Evolutionary conservation across 2,797 vertebrate genomes (phyloP), one percentile per base, ranked within the genome.

Genomic region (Coilia nasus): DNA sequence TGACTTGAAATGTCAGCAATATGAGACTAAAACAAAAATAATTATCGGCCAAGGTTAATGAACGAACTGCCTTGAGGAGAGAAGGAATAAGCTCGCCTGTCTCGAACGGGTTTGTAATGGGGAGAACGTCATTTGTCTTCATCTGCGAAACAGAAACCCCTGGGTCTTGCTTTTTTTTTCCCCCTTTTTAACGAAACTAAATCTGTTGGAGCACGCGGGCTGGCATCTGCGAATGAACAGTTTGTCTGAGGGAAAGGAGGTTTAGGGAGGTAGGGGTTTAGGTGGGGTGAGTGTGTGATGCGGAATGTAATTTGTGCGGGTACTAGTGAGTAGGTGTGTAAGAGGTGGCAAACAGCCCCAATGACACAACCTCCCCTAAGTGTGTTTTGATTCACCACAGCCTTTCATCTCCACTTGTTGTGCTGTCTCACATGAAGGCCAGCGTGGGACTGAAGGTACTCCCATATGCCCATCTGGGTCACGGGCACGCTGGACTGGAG

Each of bases 11-110:
- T 94, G 94, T 94, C 94, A 94, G 94, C 92, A 94, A 94, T 94
- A 93, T 92, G 94, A 95, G 93, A 94, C 93, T 94, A 94, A 93
- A 94, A 94, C 92, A 93, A 94, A 95, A 94, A 94, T 94, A 94
- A 94, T 94, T 93, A 94, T 92, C 90, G 84, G 87, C 89, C 91
- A 87, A 91, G 92, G 92, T 93, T 94, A 94, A 94, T 94, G 93
- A 94, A 92, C 89, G 90, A 92, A 92, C 90, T 88, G 92, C 92
- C 90, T 86, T 82, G 86, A 90, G 21, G 60, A 84, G 87, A 87
- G 87, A 89, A 88, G 80, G 81, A 86, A 71, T 64, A 83, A 89
- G 60, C 44, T 54, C 21, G 84, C 57, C 86, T 90, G 89, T 89
- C 62, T 89, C 86, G 89, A 87, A 90, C n/a, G 28, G 84, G 84